Percentiles rank a stretch among this genome's conserved stretches.
Evolutionary conservation across 2,888 invertebrate species (phyloP).

Genomic region (Spisula solida): DNA sequence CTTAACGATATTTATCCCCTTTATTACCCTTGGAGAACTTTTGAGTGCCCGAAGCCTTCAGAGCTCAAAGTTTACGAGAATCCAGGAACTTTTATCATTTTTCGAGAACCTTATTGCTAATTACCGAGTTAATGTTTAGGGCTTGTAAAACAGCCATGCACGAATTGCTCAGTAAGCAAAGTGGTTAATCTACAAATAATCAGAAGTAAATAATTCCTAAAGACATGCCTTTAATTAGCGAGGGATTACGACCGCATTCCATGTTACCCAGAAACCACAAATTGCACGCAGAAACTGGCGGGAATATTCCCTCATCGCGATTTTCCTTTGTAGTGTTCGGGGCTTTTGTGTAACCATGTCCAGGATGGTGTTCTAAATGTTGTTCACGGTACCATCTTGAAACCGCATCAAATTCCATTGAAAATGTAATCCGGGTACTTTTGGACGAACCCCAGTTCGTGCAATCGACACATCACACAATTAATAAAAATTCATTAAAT

Average conservation of each 20-base stretch:
- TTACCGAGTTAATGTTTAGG: not conserved
- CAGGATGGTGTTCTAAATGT: not conserved
- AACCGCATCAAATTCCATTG: not conserved
- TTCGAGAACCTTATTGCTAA: slow-evolving; percentile 12
- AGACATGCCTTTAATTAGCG: slow-evolving; percentile 24
- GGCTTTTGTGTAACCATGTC: not conserved
- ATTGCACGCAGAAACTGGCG: slow-evolving; percentile 13
- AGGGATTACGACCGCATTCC: slow-evolving; percentile 20
- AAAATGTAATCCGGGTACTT: too few relatives aligned
- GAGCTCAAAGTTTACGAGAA: not conserved
- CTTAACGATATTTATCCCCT: too few relatives aligned
- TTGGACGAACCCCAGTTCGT: too few relatives aligned
- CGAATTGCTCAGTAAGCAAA: slow-evolving; percentile 24
- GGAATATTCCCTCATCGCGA: not conserved
- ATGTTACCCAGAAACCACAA: slow-evolving; percentile 17
- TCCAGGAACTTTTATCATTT: not conserved
- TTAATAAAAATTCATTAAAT: too few relatives aligned
- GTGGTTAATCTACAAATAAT: slow-evolving; percentile 19
- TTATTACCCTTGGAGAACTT: not conserved
- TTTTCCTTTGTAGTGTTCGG: not conserved
- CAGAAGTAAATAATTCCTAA: slow-evolving; percentile 19
- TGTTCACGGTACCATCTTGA: not conserved
- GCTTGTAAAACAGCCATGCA: not conserved
- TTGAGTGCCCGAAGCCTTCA: not conserved
- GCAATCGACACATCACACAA: too few relatives aligned